Conservation (phyloP, 2,113 vertebrate genomes). For the Emydura subglobosa region DNA sequence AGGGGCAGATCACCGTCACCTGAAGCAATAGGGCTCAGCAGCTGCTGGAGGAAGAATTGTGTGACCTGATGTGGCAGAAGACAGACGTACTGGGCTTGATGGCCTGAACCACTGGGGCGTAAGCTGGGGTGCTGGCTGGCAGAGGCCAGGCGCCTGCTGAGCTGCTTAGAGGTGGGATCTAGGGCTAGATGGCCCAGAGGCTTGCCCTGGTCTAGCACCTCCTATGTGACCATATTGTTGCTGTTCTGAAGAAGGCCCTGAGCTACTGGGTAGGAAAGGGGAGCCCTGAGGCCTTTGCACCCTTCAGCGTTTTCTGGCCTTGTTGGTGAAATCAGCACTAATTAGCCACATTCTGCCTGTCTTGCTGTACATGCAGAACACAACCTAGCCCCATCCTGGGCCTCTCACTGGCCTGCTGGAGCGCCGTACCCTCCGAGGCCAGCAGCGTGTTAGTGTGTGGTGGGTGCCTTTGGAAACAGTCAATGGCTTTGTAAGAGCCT, state of each 20-base stretch:
- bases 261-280: neutral
- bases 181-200: neutral
- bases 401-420: neutral
- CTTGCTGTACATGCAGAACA: neutral
- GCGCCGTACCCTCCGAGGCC: too few species aligned
- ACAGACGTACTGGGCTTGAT: neutral
- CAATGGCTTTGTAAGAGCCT: neutral
- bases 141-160: accelerated
- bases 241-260: neutral
- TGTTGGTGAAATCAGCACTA: neutral
- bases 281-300: neutral
- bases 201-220: neutral
- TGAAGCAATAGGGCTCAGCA: neutral
- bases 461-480: neutral
- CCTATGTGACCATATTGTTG: accelerated
- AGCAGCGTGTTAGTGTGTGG: neutral
- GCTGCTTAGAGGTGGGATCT: neutral
- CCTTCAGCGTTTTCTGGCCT: neutral
- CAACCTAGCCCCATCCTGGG: neutral
- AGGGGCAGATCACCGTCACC: neutral
- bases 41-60: neutral
- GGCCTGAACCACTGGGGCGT: neutral
- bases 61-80: neutral
- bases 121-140: accelerated
- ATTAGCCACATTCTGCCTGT: neutral